A percentile compares a stretch with the other conserved stretches of the same genome.
Conservation (phyloP, 2,113 vertebrate genomes). For the Acanthochromis polyacanthus region DNA sequence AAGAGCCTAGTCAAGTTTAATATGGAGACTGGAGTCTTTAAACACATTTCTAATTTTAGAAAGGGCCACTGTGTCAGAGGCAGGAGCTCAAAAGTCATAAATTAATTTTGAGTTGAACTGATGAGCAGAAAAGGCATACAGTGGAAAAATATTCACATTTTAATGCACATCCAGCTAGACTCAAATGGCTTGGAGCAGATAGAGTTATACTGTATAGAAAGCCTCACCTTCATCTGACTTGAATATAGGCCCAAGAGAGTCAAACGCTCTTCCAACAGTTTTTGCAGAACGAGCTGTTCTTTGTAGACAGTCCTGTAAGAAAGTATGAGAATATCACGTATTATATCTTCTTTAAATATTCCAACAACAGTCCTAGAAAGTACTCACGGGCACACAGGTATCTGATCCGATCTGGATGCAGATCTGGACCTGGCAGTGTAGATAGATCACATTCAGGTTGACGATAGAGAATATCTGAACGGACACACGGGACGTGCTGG, state of each 20-base stretch:
- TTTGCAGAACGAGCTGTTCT: conserved; percentile 58
- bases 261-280: conserved; percentile 16
- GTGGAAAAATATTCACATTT: not conserved
- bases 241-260: conserved; percentile 64
- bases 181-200: not conserved
- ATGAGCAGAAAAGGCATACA: conserved; percentile 1
- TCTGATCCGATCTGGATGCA: conserved; percentile 81
- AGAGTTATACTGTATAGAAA: not conserved
- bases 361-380: not conserved
- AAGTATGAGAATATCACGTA: not conserved
- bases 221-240: conserved; percentile 55
- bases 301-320: conserved; percentile 59
- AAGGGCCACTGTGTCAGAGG: no score
- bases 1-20: conserved; percentile 10
- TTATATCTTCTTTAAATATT: not conserved
- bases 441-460: conserved; percentile 86
- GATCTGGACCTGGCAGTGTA: conserved; percentile 91
- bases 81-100: not conserved
- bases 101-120: not conserved
- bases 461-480: conserved; percentile 90
- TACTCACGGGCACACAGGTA: conserved; percentile 88
- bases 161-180: not conserved
- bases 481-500: conserved; percentile 87
- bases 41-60: no score
- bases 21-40: not conserved